Conservation (phyloP, 2,113 vertebrate genomes). For the Gambusia affinis region DNA sequence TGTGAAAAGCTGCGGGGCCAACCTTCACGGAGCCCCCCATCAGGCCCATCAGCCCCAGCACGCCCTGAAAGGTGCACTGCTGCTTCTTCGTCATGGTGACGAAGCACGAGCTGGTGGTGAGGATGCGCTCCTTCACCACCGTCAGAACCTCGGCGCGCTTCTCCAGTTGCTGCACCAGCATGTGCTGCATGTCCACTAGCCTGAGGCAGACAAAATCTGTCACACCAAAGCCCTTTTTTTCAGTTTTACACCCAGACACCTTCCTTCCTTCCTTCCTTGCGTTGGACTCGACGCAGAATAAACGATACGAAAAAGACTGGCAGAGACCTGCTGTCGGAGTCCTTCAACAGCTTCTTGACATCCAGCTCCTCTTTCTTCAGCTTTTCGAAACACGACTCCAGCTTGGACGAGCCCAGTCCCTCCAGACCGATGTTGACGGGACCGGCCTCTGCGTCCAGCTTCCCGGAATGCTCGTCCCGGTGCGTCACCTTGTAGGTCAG, state of each 20-base stretch:
- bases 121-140: conserved; percentile 87
- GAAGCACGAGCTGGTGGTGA: conserved; percentile 83
- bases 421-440: conserved; percentile 66
- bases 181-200: conserved; percentile 80
- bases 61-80: conserved; percentile 72
- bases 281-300: not conserved
- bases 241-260: not conserved
- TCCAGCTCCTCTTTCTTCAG: conserved; percentile 88
- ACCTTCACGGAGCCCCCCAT: conserved; percentile 79
- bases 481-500: conserved; percentile 84
- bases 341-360: conserved; percentile 83
- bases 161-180: conserved; percentile 83
- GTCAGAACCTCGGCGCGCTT: conserved; percentile 81
- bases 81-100: conserved; percentile 75
- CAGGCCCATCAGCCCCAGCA: conserved; percentile 64
- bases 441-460: conserved; percentile 67
- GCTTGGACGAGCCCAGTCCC: conserved; percentile 77
- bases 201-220: conserved; percentile 52
- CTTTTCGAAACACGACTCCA: conserved; percentile 84
- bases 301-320: not conserved
- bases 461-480: conserved; percentile 69
- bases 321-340: conserved; percentile 80
- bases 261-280: not conserved
- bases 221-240: not conserved
- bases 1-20: not conserved